Evolutionary conservation across 64 coral and sea anemone species (phyloP).

Genomic region (Pocillopora verrucosa): DNA sequence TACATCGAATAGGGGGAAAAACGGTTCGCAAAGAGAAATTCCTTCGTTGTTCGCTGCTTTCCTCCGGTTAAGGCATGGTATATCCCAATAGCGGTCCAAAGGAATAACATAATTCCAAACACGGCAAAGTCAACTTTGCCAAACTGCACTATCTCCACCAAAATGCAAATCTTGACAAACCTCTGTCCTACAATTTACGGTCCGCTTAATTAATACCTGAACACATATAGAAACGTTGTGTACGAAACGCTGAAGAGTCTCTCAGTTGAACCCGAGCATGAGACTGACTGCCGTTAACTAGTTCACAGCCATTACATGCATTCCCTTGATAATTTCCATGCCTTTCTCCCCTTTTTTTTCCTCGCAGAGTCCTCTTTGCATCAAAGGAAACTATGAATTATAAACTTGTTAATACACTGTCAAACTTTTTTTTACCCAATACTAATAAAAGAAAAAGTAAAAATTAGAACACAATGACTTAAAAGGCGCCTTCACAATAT

Average conservation of each 20-base stretch:
- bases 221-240: too few relatives aligned
- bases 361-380: too few relatives aligned
- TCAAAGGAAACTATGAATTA: background rate
- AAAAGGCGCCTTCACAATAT: background rate
- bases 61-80: slow-evolving; percentile 90
- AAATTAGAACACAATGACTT: background rate
- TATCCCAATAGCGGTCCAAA: slow-evolving; percentile 76
- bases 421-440: background rate
- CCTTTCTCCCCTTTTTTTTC: too few relatives aligned
- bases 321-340: too few relatives aligned
- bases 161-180: background rate
- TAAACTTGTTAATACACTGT: background rate
- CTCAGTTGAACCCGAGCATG: too few relatives aligned
- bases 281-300: too few relatives aligned
- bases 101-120: slow-evolving; percentile 79
- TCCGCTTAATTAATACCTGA: too few relatives aligned
- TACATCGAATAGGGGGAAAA: too few relatives aligned
- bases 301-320: too few relatives aligned
- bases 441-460: background rate
- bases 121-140: slow-evolving; percentile 80
- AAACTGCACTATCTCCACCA: background rate
- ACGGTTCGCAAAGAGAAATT: slow-evolving; percentile 89
- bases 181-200: background rate
- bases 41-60: slow-evolving; percentile 90
- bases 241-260: background rate